These are phyloP conservation scores for Ophion ventricosus DNA, from an alignment of 2,888 invertebrate genomes.

Conservation along the genomic window DNA sequence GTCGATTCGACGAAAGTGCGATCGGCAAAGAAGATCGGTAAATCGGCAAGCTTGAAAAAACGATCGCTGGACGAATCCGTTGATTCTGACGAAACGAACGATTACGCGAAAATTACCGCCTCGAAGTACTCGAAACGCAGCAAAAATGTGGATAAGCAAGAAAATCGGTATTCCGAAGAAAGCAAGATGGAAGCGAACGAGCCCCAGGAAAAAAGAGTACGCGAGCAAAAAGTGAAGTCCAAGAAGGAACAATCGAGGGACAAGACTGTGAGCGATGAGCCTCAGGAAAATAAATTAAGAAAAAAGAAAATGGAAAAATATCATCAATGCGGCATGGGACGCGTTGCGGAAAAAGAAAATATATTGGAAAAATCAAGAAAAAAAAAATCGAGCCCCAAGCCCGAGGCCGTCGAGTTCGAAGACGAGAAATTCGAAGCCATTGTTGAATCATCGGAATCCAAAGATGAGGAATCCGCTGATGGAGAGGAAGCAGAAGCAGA, in stretches of 20 bases:
- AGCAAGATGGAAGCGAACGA: slow-evolving; percentile 44
- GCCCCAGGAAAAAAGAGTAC: slow-evolving; percentile 12
- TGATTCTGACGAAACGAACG: slow-evolving; percentile 14
- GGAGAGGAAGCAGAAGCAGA: slow-evolving; percentile 35
- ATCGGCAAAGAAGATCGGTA: slow-evolving; percentile 24
- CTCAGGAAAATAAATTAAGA: slow-evolving; percentile 18
- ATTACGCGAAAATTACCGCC: slow-evolving; percentile 8
- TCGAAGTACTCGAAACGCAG: slow-evolving; percentile 55
- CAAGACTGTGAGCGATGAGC: slow-evolving; percentile 27
- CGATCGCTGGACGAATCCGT: slow-evolving; percentile 3
- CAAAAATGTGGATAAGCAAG: slow-evolving; percentile 53
- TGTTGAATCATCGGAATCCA: slow-evolving; percentile 9
- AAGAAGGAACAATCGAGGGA: slow-evolving; percentile 56
- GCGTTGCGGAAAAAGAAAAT: slow-evolving; percentile 3
- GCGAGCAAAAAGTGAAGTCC: slow-evolving; percentile 51
- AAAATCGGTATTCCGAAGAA: not conserved
- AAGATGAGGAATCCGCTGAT: slow-evolving; percentile 30
- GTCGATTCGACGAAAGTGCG: not conserved
- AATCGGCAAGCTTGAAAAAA: slow-evolving; percentile 17
- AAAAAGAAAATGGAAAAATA: slow-evolving; percentile 48
- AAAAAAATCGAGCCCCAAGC: slow-evolving; percentile 23
- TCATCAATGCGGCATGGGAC: slow-evolving; percentile 10
- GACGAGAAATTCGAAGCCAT: slow-evolving; percentile 34
- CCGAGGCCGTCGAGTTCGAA: slow-evolving; percentile 20
- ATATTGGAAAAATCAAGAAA: slow-evolving; percentile 35